Percentiles rank a stretch among this genome's conserved stretches.
Evolutionary conservation across 2,888 invertebrate species (phyloP).

Genomic region (Capitulum mitella): DNA sequence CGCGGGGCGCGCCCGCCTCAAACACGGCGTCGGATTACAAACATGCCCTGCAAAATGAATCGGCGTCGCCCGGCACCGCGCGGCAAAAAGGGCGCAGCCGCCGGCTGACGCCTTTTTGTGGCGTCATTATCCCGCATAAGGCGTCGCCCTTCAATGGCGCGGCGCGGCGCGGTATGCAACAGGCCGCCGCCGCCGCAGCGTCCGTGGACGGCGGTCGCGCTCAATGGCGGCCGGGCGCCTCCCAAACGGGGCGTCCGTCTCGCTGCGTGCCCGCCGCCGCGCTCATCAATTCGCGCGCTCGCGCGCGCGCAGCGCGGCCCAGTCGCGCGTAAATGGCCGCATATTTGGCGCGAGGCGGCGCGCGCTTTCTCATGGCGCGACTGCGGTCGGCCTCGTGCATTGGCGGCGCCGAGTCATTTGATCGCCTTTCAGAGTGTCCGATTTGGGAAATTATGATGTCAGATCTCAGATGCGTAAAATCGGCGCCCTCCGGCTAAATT

Average conservation of each 20-base stretch:
- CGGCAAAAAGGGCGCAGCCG: background rate
- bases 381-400: background rate
- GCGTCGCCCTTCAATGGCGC: background rate
- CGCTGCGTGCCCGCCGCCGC: background rate
- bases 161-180: background rate
- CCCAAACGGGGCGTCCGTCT: background rate
- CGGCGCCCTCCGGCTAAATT: conserved; percentile 1
- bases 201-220: background rate
- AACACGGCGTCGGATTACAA: conserved; percentile 7
- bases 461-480: conserved; percentile 1
- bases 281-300: too few relatives aligned
- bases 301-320: background rate
- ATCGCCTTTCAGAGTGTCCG: background rate
- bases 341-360: conserved; percentile 9
- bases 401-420: background rate
- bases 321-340: background rate
- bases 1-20: too few relatives aligned
- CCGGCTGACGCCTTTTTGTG: background rate
- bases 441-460: conserved; percentile 12
- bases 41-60: background rate
- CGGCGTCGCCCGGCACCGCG: background rate
- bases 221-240: background rate
- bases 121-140: background rate
- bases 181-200: background rate
- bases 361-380: background rate